Conservation (phyloP, 2,888 invertebrate species). For the Zygaena filipendulae region DNA sequence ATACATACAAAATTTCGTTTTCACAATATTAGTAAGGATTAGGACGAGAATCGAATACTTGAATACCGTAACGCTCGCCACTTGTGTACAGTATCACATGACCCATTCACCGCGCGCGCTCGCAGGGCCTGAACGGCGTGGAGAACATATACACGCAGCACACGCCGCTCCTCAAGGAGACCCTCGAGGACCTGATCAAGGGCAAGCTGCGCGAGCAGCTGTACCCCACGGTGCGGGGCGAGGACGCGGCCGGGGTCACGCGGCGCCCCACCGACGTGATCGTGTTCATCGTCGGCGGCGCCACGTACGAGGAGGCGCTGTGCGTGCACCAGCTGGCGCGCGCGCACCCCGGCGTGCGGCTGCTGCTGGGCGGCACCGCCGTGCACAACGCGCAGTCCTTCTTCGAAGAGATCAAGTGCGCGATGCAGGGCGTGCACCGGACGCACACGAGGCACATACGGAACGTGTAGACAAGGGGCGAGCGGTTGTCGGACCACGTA, state of each 20-base stretch:
- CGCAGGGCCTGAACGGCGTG: slow-evolving; percentile 87
- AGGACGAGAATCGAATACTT: not conserved
- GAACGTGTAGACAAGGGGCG: slow-evolving; percentile 36
- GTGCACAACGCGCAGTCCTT: slow-evolving; percentile 90
- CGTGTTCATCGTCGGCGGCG: slow-evolving; percentile 95
- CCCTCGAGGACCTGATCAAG: slow-evolving; percentile 89
- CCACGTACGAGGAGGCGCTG: slow-evolving; percentile 95
- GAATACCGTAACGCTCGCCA: not conserved
- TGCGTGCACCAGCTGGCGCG: slow-evolving; percentile 81
- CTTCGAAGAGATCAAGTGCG: slow-evolving; percentile 77
- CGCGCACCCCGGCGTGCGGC: slow-evolving; percentile 76
- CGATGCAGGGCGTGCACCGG: slow-evolving; percentile 73
- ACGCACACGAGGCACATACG: slow-evolving; percentile 69
- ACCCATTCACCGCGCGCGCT: too few species aligned
- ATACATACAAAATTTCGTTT: too few species aligned
- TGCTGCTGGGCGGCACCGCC: slow-evolving; percentile 91
- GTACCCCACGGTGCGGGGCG: slow-evolving; percentile 85
- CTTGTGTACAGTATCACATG: not conserved
- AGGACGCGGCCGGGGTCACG: slow-evolving; percentile 40
- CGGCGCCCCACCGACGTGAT: slow-evolving; percentile 91
- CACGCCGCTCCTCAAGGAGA: slow-evolving; percentile 89
- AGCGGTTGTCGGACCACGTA: not conserved
- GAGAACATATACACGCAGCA: slow-evolving; percentile 99
- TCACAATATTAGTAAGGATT: too few species aligned
- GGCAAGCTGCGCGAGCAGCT: slow-evolving; percentile 87